A percentile compares a stretch with the other conserved stretches of the same genome.
phyloP scores from a whole-genome alignment of 2,113 vertebrate genomes.

The Okapia johnstoni region DNA sequence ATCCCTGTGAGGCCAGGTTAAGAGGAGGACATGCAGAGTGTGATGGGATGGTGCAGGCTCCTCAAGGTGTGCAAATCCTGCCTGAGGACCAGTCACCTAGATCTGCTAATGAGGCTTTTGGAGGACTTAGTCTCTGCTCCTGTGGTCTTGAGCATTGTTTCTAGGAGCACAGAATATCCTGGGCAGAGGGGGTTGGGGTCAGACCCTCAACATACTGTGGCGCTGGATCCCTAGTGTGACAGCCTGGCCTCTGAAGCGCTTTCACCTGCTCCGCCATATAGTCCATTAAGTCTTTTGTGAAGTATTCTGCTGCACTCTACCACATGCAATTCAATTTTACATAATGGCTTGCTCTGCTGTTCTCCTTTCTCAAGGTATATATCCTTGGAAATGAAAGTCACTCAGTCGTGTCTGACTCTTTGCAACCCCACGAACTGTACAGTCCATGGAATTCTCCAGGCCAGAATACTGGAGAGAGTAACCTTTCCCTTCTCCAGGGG shows the following conservation, averaged over 20 bases:
- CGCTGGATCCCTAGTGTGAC: background rate
- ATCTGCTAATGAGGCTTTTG: background rate
- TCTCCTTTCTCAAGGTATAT: background rate
- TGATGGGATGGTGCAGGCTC: rapidly evolving
- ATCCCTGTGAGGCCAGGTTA: background rate
- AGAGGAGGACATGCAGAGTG: background rate
- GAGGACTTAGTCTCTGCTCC: background rate
- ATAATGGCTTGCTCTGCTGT: background rate
- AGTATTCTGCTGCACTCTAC: background rate
- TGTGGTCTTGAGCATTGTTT: background rate
- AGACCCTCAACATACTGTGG: background rate
- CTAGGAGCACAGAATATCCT: background rate
- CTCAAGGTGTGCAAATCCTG: background rate
- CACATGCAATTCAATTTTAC: conserved; percentile 11
- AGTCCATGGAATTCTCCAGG: background rate
- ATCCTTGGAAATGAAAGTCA: background rate
- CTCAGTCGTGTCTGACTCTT: background rate
- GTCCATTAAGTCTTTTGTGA: background rate
- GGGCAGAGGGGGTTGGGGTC: background rate
- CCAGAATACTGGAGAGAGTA: background rate
- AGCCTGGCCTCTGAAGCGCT: background rate
- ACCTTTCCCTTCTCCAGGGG: background rate
- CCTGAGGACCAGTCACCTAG: background rate
- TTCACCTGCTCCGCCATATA: background rate
- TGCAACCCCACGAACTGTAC: background rate